Evolutionary conservation across 2,888 invertebrate species (phyloP), one percentile per base, ranked within the genome.

Genomic region (Nesidiocoris tenuis): DNA sequence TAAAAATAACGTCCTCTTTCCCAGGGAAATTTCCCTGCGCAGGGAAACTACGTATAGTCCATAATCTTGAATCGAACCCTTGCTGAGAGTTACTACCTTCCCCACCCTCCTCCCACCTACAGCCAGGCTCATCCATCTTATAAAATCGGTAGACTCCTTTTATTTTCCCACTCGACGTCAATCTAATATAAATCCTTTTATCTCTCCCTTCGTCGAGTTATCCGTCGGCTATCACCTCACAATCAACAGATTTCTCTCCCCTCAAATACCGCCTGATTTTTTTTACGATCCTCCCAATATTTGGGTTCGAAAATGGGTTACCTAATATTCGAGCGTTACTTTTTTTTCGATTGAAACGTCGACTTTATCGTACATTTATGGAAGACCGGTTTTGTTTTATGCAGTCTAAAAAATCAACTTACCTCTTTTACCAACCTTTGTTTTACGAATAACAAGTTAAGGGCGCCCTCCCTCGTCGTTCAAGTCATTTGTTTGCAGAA

Each of bases 151-250:
- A 7, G 39, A 39, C 39, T 39, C 12, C 39, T 12, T 39, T 39
- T 39, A 39, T 39, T 39, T 39, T 39, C 39, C 39, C 39, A 39
- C 39, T 39, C 39, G 39, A 39, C 39, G 39, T 72, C 72, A 61
- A 72, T 72, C 72, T 54, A 23, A 61, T 63, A 61, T 61, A 63
- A 72, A 72, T 72, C 72, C 72, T 63, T 39, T 72, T 72, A 72
- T 72, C 72, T 72, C n/a, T n/a, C 25, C 63, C 63, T 61, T 61
- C 57, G 22, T 61, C 54, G 72, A 72, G 72, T 72, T 72, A 72
- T 72, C 61, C 61, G 61, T 72, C 72, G 61, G 61, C 72, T 72
- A 61, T 61, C 63, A 25, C 25, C 24, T 61, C 39, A 24, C 22
- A 16, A 25, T 72, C 72, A 72, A 72, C 72, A 72, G 72, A 72